Percentiles rank a stretch among this genome's conserved stretches.
Conservation (phyloP, 2,113 vertebrate species). For the Tilapia sparmanii region DNA sequence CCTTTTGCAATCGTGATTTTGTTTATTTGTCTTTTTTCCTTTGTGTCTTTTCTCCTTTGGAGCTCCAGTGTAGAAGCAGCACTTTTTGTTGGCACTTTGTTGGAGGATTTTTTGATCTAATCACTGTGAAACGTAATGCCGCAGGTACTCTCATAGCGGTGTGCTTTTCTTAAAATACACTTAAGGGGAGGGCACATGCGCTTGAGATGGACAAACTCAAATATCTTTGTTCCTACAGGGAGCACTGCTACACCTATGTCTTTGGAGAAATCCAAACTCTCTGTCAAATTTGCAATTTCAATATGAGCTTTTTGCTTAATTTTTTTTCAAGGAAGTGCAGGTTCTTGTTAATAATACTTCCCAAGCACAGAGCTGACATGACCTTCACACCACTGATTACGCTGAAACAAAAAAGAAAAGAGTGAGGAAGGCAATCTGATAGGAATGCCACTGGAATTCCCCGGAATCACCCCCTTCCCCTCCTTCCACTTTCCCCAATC, state of each 20-base stretch:
- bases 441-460: conserved; percentile 61
- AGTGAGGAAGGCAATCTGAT: conserved; percentile 35
- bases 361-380: not conserved
- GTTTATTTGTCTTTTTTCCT: not conserved
- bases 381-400: conserved; percentile 35
- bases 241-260: not conserved
- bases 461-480: conserved; percentile 32
- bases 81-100: not conserved
- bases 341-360: not conserved
- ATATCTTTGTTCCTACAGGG: not conserved
- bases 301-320: not conserved
- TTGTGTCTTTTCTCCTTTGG: not conserved
- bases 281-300: not conserved
- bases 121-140: not conserved
- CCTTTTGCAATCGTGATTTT: not conserved
- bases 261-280: not conserved
- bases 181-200: not conserved
- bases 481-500: not conserved
- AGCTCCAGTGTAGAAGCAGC: not conserved
- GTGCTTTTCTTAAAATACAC: not conserved
- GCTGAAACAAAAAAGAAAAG: not conserved
- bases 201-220: not conserved
- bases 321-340: not conserved
- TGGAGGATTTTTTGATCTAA: not conserved
- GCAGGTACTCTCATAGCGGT: not conserved